Percentiles rank a stretch among this genome's conserved stretches.
These are phyloP conservation scores for Syrmaticus mikado DNA, from an alignment of 2,113 vertebrate genomes.

Conservation along the genomic window DNA sequence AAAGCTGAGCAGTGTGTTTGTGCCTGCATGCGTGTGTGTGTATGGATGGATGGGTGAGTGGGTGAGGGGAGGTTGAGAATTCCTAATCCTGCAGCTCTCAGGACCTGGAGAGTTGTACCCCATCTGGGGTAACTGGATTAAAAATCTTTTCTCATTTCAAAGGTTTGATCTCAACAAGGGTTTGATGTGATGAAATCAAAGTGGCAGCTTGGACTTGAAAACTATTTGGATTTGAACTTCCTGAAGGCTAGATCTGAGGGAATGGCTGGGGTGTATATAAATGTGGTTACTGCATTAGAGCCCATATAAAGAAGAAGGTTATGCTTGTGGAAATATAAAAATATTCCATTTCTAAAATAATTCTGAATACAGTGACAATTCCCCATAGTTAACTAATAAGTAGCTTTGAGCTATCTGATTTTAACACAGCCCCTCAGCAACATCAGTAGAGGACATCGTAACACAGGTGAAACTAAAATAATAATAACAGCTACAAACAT, in stretches of 20 bases:
- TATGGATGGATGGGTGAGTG: not conserved
- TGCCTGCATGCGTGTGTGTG: not conserved
- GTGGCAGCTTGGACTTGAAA: conserved; percentile 93
- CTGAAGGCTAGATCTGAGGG: conserved; percentile 73
- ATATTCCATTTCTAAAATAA: not conserved
- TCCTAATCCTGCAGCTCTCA: conserved; percentile 88
- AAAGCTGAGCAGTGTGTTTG: conserved; percentile 45
- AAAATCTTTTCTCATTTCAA: conserved; percentile 95
- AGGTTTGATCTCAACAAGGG: conserved; percentile 94
- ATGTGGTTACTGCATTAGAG: conserved; percentile 51
- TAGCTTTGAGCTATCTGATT: not conserved
- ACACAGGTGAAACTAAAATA: not conserved
- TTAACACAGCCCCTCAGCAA: not conserved
- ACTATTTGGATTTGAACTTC: conserved; percentile 87
- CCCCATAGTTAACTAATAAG: not conserved
- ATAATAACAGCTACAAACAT: not conserved
- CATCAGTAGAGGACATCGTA: not conserved
- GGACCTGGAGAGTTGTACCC: conserved; percentile 81
- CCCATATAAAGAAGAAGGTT: conserved; percentile 35
- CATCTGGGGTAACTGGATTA: conserved; percentile 93
- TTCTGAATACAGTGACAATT: not conserved
- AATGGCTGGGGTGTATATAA: conserved; percentile 43
- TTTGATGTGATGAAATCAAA: conserved; percentile 98
- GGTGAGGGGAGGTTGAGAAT: conserved; percentile 78
- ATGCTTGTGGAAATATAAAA: conserved; percentile 15